Base-by-base conservation (phyloP, 1,140 invertebrate genomes). In the Aphis craccivora region DNA sequence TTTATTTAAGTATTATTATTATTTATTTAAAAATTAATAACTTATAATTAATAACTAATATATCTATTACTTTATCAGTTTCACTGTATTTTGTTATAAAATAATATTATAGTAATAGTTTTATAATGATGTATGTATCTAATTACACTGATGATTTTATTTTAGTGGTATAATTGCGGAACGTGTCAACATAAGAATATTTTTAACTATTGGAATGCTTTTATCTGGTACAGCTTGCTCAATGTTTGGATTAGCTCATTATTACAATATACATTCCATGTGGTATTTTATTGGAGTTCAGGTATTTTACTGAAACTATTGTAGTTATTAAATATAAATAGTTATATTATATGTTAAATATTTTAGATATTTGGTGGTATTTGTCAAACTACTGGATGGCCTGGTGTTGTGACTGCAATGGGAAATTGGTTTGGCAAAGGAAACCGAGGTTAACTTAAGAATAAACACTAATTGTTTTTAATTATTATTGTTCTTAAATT, bases 381-480 rank as follows among this genome's bases (percentile, higher is more conserved):
- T 55, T 97, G 97, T 48, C 98, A 99, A 96, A 98, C 98, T 0
- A 98, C 98, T 35, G 99, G 98, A 3, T 98, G 98, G 98, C 98
- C 99, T 1, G 98, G 98, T 88, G 99, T 99, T 0, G 98, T 99
- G 0, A 97, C 98, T 23, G 97, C 98, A 22, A 97, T 99, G 40
- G 98, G 98, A 23, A 98, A 99, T 95, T 99, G 99, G 99, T 99
- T 98, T 96, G 98, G 98, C 2, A 98, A 98, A 95, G 96, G 97
- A 37, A 98, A 98, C 95, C 96, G 97, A 95, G 96, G 96, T 96
- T 95, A 95, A 90, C 89, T 84, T 90, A 94, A 91, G 35, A 91
- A 43, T 90, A 55, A 90, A 4, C 60, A 76, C 60, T 18, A 20
- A 7, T 91, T n/a, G 30, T 25, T 35, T 45, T 43, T 45, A 43